Evolutionary conservation across 1,140 invertebrate genomes (phyloP), one percentile per base, ranked within the genome.

Genomic region (Limonius californicus): DNA sequence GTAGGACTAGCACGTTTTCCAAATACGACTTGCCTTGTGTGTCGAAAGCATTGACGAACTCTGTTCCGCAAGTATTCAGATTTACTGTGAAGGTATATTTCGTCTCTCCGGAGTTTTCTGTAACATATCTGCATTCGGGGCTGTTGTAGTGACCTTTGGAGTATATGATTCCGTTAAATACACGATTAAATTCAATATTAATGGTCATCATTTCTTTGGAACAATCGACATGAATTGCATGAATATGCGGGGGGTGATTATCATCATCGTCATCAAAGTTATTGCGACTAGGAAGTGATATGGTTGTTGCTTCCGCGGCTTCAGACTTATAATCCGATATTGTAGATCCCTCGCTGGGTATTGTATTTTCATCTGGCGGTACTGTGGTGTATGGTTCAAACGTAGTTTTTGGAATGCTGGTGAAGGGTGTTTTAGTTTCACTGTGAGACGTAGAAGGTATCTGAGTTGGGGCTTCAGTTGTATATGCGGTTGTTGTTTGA

Each of bases 131-230:
- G 71, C 90, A 92, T 42, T 87, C 83, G 0, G 85, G 82, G 59
- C 84, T 83, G 65, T 80, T 85, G 72, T 84, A 91, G 72, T 82
- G 88, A 45, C 89, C 89, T 81, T 92, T 91, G 0, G 89, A 90
- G 67, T 93, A 93, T 61, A 93, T 89, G 6, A 92, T 79, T 6
- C 90, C 90, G 65, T 90, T 83, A 68, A 90, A 93, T 19, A 75
- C 75, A 61, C 85, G 82, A 70, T 90, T 89, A 73, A 92, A 92
- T 74, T 89, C 87, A 1, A 92, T 83, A 54, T 87, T 85, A 43
- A 92, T 90, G 0, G 85, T 89, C 90, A 92, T 92, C 83, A 86
- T 86, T 58, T 89, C 88, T 73, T 91, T 91, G 42, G 86, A 85
- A 69, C 90, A 92, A 58, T 87, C 79, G 1, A 91, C 90, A 16